A percentile compares a stretch with the other conserved stretches of the same genome.
Evolutionary conservation across 2,888 invertebrate species (phyloP).

Genomic region (Hecatera dysodea): DNA sequence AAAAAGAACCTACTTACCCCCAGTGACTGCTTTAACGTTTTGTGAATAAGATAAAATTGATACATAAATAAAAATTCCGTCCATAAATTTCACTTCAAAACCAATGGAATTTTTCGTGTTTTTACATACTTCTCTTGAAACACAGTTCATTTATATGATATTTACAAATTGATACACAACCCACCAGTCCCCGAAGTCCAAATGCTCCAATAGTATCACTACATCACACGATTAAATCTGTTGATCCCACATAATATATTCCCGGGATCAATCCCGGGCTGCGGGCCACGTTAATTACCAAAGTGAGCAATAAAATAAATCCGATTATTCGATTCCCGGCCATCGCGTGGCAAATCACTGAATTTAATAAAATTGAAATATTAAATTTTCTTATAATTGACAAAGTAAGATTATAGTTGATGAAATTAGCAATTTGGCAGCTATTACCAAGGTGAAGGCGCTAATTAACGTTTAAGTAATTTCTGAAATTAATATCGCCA

Average conservation of each 20-base stretch:
- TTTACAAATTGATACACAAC: constrained; percentile 17
- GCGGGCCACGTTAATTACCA: constrained; percentile 42
- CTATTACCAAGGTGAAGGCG: constrained; percentile 5
- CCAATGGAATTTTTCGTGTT: not conserved
- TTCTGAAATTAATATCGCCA: not conserved
- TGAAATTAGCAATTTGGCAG: constrained; percentile 45
- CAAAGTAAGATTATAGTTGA: constrained; percentile 57
- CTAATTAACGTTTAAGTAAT: constrained; percentile 17
- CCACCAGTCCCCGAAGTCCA: not conserved
- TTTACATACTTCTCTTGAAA: not conserved
- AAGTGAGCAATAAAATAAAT: constrained; percentile 52
- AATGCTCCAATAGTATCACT: constrained; percentile 29
- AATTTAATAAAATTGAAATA: constrained; percentile 49
- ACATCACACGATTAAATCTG: constrained; percentile 39
- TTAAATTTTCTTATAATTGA: constrained; percentile 48
- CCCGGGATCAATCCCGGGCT: constrained; percentile 47
- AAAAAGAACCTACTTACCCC: not conserved
- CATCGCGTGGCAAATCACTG: constrained; percentile 30
- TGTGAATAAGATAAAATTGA: not conserved
- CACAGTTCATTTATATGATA: not conserved
- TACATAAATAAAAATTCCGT: not conserved
- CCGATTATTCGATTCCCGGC: constrained; percentile 36
- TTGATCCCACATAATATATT: constrained; percentile 42
- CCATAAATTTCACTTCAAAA: not conserved
- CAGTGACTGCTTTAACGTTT: not conserved